Evolutionary conservation across 2,797 vertebrate genomes (phyloP).

Genomic region (Sitta carolinensis): DNA sequence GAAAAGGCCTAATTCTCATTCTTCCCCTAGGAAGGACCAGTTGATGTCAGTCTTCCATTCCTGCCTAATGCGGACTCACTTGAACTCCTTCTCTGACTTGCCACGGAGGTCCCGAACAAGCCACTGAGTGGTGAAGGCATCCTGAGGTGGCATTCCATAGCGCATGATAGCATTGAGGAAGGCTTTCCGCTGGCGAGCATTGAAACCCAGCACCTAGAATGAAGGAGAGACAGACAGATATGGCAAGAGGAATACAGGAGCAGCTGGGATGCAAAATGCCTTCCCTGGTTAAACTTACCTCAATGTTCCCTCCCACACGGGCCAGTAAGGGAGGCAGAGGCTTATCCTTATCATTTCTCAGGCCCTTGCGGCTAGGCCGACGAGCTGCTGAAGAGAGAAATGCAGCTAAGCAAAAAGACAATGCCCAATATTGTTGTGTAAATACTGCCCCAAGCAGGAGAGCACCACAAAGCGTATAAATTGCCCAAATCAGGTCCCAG

Average conservation of each 20-base stretch:
- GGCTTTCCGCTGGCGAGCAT: slow-evolving; percentile 95
- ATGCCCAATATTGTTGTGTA: neutral
- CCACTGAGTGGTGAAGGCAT: slow-evolving; percentile 98
- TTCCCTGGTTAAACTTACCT: slow-evolving; percentile 77
- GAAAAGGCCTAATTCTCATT: neutral
- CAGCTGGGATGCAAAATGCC: neutral
- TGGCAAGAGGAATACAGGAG: neutral
- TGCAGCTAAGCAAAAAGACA: neutral
- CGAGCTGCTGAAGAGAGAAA: slow-evolving; percentile 81
- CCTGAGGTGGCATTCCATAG: slow-evolving; percentile 98
- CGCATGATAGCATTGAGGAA: slow-evolving; percentile 99
- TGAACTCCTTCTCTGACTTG: slow-evolving; percentile 98
- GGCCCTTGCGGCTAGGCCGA: slow-evolving; percentile 92
- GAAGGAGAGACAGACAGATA: neutral
- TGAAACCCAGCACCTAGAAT: slow-evolving; percentile 92
- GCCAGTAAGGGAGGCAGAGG: slow-evolving; percentile 95
- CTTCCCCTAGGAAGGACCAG: neutral
- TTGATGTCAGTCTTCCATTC: neutral
- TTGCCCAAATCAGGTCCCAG: neutral
- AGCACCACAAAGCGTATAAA: neutral
- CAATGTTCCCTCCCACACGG: slow-evolving; percentile 96
- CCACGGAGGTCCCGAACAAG: slow-evolving; percentile 95
- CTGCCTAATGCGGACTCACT: slow-evolving; percentile 77
- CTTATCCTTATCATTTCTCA: slow-evolving; percentile 97
- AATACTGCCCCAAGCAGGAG: neutral